phyloP scores from a whole-genome alignment of 2,113 vertebrate species.

The Pardalotus punctatus region DNA sequence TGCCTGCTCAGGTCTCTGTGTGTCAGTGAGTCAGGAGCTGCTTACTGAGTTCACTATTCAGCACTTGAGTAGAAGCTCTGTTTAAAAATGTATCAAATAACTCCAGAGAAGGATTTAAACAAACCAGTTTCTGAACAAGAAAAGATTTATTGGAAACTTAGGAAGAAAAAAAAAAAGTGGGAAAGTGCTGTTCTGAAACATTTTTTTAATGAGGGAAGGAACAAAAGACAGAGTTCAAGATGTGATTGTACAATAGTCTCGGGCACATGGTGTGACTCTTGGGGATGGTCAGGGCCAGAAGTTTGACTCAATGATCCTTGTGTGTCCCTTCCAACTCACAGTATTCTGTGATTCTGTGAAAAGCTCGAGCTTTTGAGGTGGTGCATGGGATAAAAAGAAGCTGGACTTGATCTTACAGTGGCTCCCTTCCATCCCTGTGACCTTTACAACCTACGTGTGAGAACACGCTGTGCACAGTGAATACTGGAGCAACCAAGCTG shows the following conservation, averaged over 20 bases:
- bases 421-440: not conserved
- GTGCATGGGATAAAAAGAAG: not conserved
- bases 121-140: not conserved
- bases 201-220: not conserved
- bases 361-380: not conserved
- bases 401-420: not conserved
- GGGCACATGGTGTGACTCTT: not conserved
- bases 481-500: not conserved
- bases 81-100: not conserved
- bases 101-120: not conserved
- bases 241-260: not conserved
- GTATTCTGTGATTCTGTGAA: not conserved
- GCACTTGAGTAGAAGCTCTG: not conserved
- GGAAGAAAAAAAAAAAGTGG: not conserved
- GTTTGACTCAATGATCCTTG: not conserved
- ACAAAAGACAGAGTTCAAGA: not conserved
- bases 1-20: not conserved
- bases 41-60: not conserved
- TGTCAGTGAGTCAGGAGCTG: not conserved
- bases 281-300: not conserved
- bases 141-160: not conserved
- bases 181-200: not conserved
- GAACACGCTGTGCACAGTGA: rapidly evolving
- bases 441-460: not conserved
- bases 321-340: not conserved